Conservation (phyloP, 2,113 vertebrate species). For the Eurystomus gularis region DNA sequence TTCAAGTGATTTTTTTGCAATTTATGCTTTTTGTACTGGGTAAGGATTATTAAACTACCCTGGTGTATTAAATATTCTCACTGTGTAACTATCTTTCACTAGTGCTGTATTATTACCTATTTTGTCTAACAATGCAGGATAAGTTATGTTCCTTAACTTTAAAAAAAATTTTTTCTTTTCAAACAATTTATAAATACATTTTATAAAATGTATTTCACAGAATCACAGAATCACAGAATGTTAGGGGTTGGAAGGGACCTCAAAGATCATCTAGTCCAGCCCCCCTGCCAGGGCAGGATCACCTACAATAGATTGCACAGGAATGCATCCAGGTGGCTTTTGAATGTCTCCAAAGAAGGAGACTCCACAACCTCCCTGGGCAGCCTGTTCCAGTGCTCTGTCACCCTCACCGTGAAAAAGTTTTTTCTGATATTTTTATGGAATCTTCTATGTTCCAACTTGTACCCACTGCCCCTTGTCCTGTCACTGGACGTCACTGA, state of each 20-base stretch:
- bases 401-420: no score
- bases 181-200: background rate
- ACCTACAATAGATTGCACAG: no score
- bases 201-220: background rate
- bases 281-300: no score
- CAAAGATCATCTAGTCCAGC: no score
- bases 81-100: background rate
- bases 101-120: background rate
- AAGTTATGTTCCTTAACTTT: background rate
- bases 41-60: background rate
- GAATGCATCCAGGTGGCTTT: no score
- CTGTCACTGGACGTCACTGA: background rate
- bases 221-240: no score
- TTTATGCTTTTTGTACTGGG: background rate
- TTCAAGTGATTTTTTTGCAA: background rate
- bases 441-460: background rate
- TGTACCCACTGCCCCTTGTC: background rate
- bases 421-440: no score
- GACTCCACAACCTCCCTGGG: no score
- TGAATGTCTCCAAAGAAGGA: no score
- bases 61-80: background rate
- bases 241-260: no score
- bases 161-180: background rate
- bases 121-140: background rate
- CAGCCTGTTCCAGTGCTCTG: no score